Evolutionary conservation across 1,140 invertebrate genomes (phyloP).

Genomic region (Cydia fagiglandana): DNA sequence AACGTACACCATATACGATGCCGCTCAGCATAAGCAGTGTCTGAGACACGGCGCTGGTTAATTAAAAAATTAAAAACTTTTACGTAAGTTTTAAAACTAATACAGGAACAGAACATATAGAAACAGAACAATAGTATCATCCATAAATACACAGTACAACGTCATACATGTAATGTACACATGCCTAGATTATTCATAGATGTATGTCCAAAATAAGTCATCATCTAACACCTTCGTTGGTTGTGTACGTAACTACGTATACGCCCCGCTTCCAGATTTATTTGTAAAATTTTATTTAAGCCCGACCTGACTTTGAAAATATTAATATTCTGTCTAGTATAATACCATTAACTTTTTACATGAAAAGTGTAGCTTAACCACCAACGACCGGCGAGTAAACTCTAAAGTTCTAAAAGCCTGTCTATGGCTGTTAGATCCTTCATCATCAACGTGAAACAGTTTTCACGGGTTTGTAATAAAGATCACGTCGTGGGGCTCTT

Average conservation of each 20-base stretch:
- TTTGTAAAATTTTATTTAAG: background rate
- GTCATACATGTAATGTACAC: too few species aligned
- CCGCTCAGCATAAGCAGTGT: too few species aligned
- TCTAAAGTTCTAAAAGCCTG: constrained; percentile 18
- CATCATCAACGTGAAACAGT: background rate
- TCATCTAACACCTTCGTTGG: background rate
- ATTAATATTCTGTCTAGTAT: constrained; percentile 12
- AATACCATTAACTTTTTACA: background rate
- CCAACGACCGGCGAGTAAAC: background rate
- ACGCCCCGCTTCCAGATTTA: background rate
- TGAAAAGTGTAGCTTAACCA: background rate
- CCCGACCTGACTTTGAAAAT: background rate
- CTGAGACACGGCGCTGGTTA: too few species aligned
- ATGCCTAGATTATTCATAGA: too few species aligned
- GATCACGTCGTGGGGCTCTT: constrained; percentile 38
- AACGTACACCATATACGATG: too few species aligned
- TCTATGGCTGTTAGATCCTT: background rate
- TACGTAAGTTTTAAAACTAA: too few species aligned
- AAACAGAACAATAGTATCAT: too few species aligned
- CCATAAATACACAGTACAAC: background rate
- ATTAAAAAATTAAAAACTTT: too few species aligned
- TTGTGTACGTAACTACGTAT: background rate
- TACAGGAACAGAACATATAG: too few species aligned
- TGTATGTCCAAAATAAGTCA: background rate
- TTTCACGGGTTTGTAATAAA: constrained; percentile 44